Evolutionary conservation across 2,888 invertebrate genomes (phyloP).

Genomic region (Seira ritae): DNA sequence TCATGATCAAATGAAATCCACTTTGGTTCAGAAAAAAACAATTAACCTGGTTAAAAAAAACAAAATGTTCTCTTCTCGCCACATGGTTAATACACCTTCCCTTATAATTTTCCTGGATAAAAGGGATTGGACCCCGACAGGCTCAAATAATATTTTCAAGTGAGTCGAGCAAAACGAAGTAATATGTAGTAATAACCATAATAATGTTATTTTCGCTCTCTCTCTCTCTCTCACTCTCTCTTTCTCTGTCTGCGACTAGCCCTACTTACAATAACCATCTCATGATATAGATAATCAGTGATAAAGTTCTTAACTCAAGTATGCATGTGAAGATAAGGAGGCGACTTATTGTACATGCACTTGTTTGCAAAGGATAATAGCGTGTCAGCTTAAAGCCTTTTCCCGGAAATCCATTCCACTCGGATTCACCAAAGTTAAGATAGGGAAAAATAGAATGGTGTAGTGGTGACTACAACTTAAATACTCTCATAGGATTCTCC

Average conservation of each 20-base stretch:
- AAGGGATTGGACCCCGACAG: constrained; percentile 34
- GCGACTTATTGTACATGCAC: background rate
- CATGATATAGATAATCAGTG: background rate
- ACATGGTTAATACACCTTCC: constrained; percentile 41
- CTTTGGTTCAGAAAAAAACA: too few relatives aligned
- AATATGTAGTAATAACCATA: constrained; percentile 57
- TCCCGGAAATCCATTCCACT: background rate
- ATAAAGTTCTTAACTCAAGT: background rate
- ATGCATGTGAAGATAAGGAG: background rate
- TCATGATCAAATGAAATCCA: too few relatives aligned
- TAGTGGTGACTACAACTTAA: background rate
- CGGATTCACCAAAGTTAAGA: background rate
- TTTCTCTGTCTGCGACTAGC: background rate
- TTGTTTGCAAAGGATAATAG: background rate
- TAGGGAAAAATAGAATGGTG: background rate
- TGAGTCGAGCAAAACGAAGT: constrained; percentile 27
- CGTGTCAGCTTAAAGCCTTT: background rate
- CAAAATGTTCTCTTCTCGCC: constrained; percentile 4
- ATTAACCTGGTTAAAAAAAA: background rate
- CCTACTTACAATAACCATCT: background rate
- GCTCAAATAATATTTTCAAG: constrained; percentile 47
- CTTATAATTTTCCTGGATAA: background rate
- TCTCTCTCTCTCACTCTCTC: background rate
- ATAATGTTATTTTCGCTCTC: constrained; percentile 50
- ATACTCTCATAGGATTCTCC: background rate